Evolutionary conservation across 2,888 invertebrate species (phyloP).

Genomic region (Eulithis testata): DNA sequence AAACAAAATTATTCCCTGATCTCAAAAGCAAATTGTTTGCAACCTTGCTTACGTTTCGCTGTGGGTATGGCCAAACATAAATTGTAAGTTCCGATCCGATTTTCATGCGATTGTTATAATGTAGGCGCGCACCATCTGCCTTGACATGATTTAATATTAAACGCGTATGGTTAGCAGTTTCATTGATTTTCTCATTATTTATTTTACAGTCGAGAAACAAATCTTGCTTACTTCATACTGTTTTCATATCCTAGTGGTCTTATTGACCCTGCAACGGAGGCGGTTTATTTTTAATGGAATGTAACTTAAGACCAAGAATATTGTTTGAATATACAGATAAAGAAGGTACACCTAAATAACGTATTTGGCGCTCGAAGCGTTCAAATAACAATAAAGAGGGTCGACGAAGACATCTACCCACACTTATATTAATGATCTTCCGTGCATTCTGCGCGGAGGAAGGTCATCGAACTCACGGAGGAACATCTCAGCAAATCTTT

Average conservation of each 20-base stretch:
- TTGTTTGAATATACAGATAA: conserved; percentile 25
- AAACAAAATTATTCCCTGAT: conserved; percentile 25
- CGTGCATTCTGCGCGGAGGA: conserved; percentile 66
- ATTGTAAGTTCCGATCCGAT: conserved; percentile 31
- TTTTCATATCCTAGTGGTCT: neutral
- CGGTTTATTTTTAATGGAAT: neutral
- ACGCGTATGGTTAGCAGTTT: conserved; percentile 29
- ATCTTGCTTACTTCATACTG: neutral
- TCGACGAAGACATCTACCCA: conserved; percentile 58
- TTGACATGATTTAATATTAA: conserved; percentile 40
- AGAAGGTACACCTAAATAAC: conserved; percentile 44
- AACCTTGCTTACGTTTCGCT: conserved; percentile 31
- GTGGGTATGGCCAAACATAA: conserved; percentile 33
- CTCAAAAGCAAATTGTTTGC: conserved; percentile 28
- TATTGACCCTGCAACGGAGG: neutral
- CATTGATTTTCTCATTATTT: conserved; percentile 24
- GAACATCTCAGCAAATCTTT: conserved; percentile 77
- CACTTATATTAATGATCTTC: conserved; percentile 58
- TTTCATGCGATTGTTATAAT: conserved; percentile 37
- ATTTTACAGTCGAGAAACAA: neutral
- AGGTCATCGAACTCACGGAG: conserved; percentile 70
- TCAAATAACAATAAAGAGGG: conserved; percentile 60
- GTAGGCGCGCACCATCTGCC: conserved; percentile 35
- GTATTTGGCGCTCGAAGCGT: conserved; percentile 49
- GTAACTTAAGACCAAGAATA: conserved; percentile 40